Evolutionary conservation across 2,113 vertebrate genomes (phyloP).

Genomic region (Eclectus roratus): DNA sequence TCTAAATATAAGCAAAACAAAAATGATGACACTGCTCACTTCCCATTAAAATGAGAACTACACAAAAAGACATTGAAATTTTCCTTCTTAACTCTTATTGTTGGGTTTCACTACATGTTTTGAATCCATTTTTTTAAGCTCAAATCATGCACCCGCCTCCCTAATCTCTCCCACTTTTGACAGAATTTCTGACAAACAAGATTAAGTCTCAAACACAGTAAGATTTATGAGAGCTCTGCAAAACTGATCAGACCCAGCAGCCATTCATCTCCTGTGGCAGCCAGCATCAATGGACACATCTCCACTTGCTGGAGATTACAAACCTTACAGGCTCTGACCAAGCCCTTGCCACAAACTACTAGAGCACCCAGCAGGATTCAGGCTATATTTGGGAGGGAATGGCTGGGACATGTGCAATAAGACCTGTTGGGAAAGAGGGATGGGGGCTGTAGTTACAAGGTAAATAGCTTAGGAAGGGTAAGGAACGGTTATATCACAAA

Average conservation of each 20-base stretch:
- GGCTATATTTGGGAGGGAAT: accelerated
- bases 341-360: not conserved
- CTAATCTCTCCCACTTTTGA: not conserved
- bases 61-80: not conserved
- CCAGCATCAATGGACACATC: accelerated
- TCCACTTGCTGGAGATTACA: not conserved
- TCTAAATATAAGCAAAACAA: conserved; percentile 13
- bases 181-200: not conserved
- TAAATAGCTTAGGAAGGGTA: not conserved
- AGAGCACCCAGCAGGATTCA: accelerated
- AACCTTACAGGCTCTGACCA: accelerated
- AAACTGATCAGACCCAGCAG: not conserved
- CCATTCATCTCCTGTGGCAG: not conserved
- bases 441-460: not conserved
- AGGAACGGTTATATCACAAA: not conserved
- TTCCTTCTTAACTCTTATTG: not conserved
- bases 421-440: not conserved
- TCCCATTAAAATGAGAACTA: not conserved
- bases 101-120: accelerated
- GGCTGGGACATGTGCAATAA: not conserved
- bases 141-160: not conserved
- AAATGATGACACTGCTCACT: not conserved
- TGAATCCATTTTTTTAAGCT: not conserved
- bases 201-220: not conserved
- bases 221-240: not conserved